Percentiles rank a stretch among this genome's conserved stretches.
These are phyloP conservation scores for Hydroisotoma schaefferi DNA, from an alignment of 2,888 invertebrate genomes.

Conservation along the genomic window DNA sequence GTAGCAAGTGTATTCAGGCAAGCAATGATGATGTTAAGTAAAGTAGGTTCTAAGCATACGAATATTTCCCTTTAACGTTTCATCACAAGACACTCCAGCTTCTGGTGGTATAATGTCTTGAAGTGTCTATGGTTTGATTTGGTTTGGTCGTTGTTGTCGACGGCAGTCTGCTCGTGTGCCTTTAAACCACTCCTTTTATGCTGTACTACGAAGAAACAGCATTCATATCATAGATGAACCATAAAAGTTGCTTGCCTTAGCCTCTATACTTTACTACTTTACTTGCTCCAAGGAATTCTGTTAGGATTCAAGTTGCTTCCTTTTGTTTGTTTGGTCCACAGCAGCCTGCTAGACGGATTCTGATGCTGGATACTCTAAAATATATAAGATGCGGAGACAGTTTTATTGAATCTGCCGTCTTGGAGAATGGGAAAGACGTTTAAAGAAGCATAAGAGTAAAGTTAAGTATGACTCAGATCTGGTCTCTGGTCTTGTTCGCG, in stretches of 20 bases:
- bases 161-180: conserved; percentile 9
- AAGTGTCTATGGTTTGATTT: not conserved
- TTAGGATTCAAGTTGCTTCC: not conserved
- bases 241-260: not conserved
- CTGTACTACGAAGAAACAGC: not conserved
- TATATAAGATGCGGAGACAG: too few relatives aligned
- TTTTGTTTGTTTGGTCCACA: not conserved
- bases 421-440: too few relatives aligned
- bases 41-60: too few relatives aligned
- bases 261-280: not conserved
- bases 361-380: too few relatives aligned
- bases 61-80: too few relatives aligned
- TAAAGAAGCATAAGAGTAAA: not conserved
- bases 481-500: too few relatives aligned
- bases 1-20: too few relatives aligned
- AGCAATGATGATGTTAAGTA: too few relatives aligned
- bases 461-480: too few relatives aligned
- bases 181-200: not conserved
- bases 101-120: too few relatives aligned
- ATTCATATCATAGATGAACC: not conserved
- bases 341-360: too few relatives aligned
- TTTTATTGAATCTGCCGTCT: not conserved
- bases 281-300: not conserved
- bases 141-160: not conserved
- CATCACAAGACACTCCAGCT: too few relatives aligned